phyloP scores from a whole-genome alignment of 1,140 invertebrate species.

The Nephotettix cincticeps region DNA sequence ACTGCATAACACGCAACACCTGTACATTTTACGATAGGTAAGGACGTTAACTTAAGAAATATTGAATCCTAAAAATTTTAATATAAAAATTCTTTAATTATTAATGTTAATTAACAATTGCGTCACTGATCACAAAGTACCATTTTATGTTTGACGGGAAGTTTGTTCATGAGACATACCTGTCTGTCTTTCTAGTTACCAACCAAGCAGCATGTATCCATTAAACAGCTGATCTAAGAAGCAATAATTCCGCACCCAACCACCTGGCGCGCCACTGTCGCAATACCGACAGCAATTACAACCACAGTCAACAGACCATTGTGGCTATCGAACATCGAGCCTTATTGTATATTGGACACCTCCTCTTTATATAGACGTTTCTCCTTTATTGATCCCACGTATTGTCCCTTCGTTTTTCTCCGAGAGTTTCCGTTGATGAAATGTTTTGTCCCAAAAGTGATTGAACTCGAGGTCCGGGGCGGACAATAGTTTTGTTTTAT shows the following conservation, averaged over 20 bases:
- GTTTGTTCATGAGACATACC: too few species aligned
- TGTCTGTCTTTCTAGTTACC: too few species aligned
- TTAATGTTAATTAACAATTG: too few species aligned
- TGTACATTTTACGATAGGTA: too few species aligned
- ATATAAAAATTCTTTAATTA: too few species aligned
- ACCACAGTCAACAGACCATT: background rate
- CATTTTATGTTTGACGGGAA: too few species aligned
- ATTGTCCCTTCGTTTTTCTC: background rate
- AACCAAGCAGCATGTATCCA: too few species aligned
- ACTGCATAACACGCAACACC: too few species aligned
- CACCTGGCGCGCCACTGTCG: background rate
- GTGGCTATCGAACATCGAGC: background rate
- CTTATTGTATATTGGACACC: slow-evolving; percentile 15
- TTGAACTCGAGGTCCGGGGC: background rate
- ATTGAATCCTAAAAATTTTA: too few species aligned
- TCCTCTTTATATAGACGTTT: background rate
- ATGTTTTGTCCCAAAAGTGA: slow-evolving; percentile 3
- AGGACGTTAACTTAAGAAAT: too few species aligned
- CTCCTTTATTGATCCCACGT: background rate
- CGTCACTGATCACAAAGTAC: too few species aligned
- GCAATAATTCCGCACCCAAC: background rate
- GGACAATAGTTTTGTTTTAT: too few species aligned
- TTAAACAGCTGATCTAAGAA: background rate
- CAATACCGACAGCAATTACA: slow-evolving; percentile 18
- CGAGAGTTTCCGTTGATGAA: slow-evolving; percentile 2